Evolutionary conservation across 2,797 vertebrate genomes (phyloP).

Genomic region (Heterohyrax brucei): DNA sequence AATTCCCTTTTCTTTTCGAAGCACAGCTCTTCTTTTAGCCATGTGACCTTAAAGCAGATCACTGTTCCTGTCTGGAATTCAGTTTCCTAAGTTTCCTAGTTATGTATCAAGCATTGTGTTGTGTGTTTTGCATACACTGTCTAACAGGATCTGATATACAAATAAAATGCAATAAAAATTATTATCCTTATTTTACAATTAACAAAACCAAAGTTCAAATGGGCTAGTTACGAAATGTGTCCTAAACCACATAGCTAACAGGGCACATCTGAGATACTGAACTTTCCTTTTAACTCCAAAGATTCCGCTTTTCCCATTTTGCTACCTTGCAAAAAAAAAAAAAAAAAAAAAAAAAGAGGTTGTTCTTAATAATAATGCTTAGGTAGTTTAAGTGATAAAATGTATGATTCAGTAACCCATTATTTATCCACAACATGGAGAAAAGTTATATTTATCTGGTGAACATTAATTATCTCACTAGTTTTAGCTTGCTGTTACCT

Average conservation of each 20-base stretch:
- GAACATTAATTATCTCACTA: constrained; percentile 50
- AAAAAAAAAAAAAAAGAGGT: constrained; percentile 31
- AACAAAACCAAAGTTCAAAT: constrained; percentile 51
- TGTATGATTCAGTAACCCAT: constrained; percentile 3
- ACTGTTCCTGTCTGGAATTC: constrained; percentile 60
- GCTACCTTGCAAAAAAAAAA: constrained; percentile 31
- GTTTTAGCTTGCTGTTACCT: constrained; percentile 27
- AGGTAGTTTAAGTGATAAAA: constrained; percentile 41
- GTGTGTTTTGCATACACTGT: constrained; percentile 30
- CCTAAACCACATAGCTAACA: constrained; percentile 4
- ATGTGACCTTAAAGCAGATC: constrained; percentile 70
- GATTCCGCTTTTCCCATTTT: background rate
- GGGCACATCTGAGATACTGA: background rate
- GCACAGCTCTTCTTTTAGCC: constrained; percentile 76
- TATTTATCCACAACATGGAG: constrained; percentile 48
- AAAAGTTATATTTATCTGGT: constrained; percentile 9
- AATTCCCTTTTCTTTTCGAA: constrained; percentile 59
- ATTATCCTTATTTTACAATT: constrained; percentile 21
- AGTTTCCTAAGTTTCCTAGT: constrained; percentile 68
- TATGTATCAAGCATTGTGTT: constrained; percentile 21
- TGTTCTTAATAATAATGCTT: constrained; percentile 15
- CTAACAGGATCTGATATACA: constrained; percentile 46
- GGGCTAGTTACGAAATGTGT: constrained; percentile 2
- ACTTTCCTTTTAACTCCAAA: background rate
- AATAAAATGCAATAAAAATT: constrained; percentile 57